These are phyloP conservation scores for Pao palembangensis DNA, from an alignment of 2,113 vertebrate genomes.

Conservation along the genomic window DNA sequence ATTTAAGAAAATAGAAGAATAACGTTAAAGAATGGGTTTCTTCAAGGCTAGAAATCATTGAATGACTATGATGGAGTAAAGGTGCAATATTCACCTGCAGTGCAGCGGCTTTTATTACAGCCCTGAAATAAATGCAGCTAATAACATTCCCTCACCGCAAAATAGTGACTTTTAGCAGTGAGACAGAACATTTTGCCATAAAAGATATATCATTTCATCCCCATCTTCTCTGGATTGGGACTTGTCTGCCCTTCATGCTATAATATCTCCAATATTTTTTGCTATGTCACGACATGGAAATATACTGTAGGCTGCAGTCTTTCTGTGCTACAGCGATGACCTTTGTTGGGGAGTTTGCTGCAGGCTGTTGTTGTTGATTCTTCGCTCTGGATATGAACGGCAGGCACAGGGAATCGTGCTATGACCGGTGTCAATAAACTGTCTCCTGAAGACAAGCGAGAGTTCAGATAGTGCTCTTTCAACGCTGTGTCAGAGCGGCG, in stretches of 20 bases:
- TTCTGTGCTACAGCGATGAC: constrained; percentile 20
- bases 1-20: no score
- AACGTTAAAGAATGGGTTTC: no score
- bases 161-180: not conserved
- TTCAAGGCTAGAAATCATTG: no score
- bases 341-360: constrained; percentile 35
- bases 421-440: not conserved
- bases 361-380: constrained; percentile 29
- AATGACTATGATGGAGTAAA: no score
- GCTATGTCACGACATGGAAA: constrained; percentile 10
- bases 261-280: constrained; percentile 10
- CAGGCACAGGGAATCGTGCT: constrained; percentile 1
- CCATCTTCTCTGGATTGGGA: not conserved
- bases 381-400: constrained; percentile 8
- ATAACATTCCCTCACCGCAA: no score
- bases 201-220: not conserved
- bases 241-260: constrained; percentile 12
- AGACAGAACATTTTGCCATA: not conserved
- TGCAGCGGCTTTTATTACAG: not conserved
- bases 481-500: not conserved
- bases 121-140: no score
- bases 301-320: constrained; percentile 19
- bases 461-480: not conserved
- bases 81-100: no score
- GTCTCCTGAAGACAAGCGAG: not conserved